These are phyloP conservation scores for Albula goreensis DNA, from an alignment of 2,113 vertebrate genomes.

Conservation along the genomic window DNA sequence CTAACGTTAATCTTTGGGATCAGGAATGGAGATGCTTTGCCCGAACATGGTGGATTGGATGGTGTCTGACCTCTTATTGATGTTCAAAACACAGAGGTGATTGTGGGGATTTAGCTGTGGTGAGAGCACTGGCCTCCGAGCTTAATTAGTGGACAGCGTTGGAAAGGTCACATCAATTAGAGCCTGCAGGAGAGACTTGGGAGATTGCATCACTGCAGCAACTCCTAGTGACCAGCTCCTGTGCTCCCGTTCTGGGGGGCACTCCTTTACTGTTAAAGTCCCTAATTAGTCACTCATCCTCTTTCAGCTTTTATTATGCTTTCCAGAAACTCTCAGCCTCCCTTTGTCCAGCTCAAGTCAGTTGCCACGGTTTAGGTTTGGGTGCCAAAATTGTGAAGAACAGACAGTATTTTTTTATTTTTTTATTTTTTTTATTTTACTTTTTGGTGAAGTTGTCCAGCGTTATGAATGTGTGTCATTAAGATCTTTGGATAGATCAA, in stretches of 20 bases:
- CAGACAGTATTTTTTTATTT: neutral
- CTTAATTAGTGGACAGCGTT: constrained; percentile 76
- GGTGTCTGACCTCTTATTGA: neutral
- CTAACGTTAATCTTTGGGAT: no score
- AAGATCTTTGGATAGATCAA: no score
- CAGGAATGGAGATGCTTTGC: no score
- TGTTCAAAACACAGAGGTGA: neutral
- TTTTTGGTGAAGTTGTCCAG: neutral
- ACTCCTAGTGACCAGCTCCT: constrained; percentile 56
- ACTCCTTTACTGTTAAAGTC: constrained; percentile 43
- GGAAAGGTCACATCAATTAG: constrained; percentile 83
- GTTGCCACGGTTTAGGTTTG: neutral
- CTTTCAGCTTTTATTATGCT: constrained; percentile 9
- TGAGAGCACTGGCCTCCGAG: constrained; percentile 62
- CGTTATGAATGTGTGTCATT: no score
- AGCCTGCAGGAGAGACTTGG: constrained; percentile 56
- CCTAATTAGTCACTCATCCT: constrained; percentile 44
- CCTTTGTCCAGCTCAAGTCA: neutral
- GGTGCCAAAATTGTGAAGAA: neutral
- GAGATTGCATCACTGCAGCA: constrained; percentile 71
- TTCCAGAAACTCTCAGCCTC: neutral
- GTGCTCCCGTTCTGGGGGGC: constrained; percentile 31
- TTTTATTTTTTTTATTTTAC: neutral
- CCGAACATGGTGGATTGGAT: no score
- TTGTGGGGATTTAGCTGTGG: constrained; percentile 3